Base-by-base conservation (phyloP, 2,113 vertebrate species). In the Cheilinus undulatus region DNA sequence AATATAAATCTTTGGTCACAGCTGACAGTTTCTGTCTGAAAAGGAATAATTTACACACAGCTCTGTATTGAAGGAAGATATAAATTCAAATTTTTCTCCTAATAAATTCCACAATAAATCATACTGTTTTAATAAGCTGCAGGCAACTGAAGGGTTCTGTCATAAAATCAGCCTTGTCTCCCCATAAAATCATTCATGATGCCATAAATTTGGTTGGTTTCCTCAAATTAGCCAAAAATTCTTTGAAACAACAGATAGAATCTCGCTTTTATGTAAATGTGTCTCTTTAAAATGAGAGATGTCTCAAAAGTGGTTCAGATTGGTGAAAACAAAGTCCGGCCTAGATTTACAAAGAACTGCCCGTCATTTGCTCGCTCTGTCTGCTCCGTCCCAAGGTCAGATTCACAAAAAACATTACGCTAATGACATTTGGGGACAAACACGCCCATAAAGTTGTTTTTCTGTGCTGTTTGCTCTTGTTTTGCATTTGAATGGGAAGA, bases 1-100 rank as follows among this genome's bases (percentile, higher is more conserved):
- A 38, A 45, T 71, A 28, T 54, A 58, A 34, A 61, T 65, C 36
- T 80, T 73, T 68, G 52, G 68, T 75, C 60, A 70, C 43, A 49
- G 65, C 13, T 81, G 87, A 85, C 76, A 83, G 70, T 51, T 63
- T 17, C 42, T 50, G 49, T 60, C 61, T 54, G 8, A 56, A 57
- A 61, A 38, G 5, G 3, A 30, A 59, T 61, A 17, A 51, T 59
- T 65, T 64, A 36, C 26, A 32, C 15, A 27, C 10, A 50, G 19
- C 17, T 17, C 5, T 12, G 4, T 61, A 36, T 53, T 54, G 40
- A 73, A 54, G 15, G 17, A 22, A 9, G 42, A 50, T 30, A 15
- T 43, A 56, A 53, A 56, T 20, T 22, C 57, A 49, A 10, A 7
- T 36, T 67, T 62, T 38, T 59, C 8, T 14, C 15, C 20, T 57